A percentile compares a stretch with the other conserved stretches of the same genome.
Conservation (phyloP, 2,888 invertebrate species). For the Amblyjoppa fuscipennis region DNA sequence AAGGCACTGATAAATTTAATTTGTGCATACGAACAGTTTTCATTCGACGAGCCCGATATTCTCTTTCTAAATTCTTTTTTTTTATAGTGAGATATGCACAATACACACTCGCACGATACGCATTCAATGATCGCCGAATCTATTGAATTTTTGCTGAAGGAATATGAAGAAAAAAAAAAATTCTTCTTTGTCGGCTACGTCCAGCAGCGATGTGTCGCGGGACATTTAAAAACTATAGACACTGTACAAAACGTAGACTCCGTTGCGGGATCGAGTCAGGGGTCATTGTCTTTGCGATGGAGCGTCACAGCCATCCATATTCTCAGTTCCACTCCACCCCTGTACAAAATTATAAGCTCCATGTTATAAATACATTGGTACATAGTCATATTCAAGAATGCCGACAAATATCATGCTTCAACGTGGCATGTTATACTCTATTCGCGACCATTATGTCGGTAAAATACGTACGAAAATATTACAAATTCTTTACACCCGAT, state of each 20-base stretch:
- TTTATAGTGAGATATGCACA: neutral
- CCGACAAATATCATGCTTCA: constrained; percentile 1
- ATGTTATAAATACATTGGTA: constrained; percentile 4
- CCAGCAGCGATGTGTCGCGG: constrained; percentile 8
- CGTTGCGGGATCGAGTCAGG: constrained; percentile 37
- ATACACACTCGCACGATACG: constrained; percentile 17
- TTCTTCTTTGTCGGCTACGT: constrained; percentile 6
- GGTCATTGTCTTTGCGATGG: constrained; percentile 66
- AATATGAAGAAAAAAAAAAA: neutral
- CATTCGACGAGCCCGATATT: constrained; percentile 10
- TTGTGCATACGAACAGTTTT: constrained; percentile 41
- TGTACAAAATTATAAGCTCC: constrained; percentile 79
- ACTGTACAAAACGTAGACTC: constrained; percentile 55
- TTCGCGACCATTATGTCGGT: neutral
- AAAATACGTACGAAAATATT: neutral
- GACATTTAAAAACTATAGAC: constrained; percentile 41
- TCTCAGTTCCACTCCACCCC: constrained; percentile 93
- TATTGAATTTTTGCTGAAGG: neutral
- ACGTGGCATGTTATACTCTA: neutral
- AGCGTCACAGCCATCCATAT: constrained; percentile 93
- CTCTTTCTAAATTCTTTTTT: constrained; percentile 4
- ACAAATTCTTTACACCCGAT: neutral
- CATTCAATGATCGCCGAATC: neutral
- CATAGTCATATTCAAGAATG: constrained; percentile 5
- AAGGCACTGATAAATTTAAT: constrained; percentile 62